phyloP scores from a whole-genome alignment of 2,113 vertebrate genomes.

The Callospermophilus lateralis region DNA sequence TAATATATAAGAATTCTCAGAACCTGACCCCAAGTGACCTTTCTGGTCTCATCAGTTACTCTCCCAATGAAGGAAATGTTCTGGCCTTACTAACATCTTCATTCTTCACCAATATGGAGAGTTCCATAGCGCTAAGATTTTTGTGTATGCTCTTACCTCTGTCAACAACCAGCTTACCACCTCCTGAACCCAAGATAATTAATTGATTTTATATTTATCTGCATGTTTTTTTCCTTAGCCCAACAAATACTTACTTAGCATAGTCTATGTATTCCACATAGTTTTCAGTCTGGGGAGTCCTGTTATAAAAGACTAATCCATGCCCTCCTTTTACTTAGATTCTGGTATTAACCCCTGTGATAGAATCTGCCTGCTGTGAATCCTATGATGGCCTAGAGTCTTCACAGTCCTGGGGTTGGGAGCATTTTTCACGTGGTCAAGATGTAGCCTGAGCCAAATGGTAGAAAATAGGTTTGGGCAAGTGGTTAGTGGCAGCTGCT shows the following conservation, averaged over 20 bases:
- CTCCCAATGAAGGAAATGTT: background rate
- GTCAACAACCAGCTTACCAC: background rate
- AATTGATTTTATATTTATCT: background rate
- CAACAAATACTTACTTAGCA: background rate
- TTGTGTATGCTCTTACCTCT: background rate
- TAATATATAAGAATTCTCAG: too few relatives aligned
- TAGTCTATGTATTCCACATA: background rate
- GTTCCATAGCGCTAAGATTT: background rate
- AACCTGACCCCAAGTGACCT: background rate
- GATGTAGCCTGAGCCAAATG: background rate
- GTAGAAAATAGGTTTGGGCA: background rate
- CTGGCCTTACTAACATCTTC: background rate
- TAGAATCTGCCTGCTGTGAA: background rate
- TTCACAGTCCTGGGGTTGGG: background rate
- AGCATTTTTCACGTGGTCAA: background rate
- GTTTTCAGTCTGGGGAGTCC: background rate
- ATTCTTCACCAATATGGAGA: background rate
- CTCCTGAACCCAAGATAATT: background rate
- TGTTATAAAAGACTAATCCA: background rate
- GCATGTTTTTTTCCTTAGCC: background rate
- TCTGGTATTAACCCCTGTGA: background rate
- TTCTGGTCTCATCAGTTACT: background rate
- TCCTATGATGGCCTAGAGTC: background rate
- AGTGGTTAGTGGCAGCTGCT: background rate
- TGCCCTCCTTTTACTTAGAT: background rate